Evolutionary conservation across 2,797 vertebrate genomes (phyloP), one percentile per base, ranked within the genome.

Genomic region (Halcyon badia): DNA sequence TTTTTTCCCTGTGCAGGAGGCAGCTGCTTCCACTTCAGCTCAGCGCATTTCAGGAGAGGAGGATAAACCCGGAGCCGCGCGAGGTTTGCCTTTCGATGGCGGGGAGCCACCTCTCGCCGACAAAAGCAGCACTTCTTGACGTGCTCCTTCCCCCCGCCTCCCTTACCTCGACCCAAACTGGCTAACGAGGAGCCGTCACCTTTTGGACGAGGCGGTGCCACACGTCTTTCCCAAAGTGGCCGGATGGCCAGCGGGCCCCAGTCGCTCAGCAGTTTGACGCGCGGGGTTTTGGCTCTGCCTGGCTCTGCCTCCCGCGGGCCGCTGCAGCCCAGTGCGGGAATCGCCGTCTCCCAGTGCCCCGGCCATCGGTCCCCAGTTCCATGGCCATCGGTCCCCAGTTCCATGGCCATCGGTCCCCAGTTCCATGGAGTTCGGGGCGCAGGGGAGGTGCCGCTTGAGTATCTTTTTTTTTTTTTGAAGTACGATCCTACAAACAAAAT

Each of bases 21-120:
- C 98, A 99, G 98, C 98, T 98, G 98, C 98, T 98, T 98, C 98
- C 98, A 98, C 98, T 98, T 98, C 96, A 98, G 97, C 98, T 90
- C 44, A 97, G 97, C 96, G 95, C 97, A 97, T 98, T 98, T 98
- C 83, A 97, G 70, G 97, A 81, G 94, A 66, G 2, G 78, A 91
- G 96, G 86, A 92, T 54, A 13, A 87, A 84, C 75, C 4, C 37
- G 86, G 66, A 93, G 73, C 80, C 33, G 61, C 14, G 58, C 54
- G 68, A 66, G 49, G 91, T 62, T 94, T 30, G 87, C 42, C 5
- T 7, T 4, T 31, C 37, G 91, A 33, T 91, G 65, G 68, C 92
- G 52, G 92, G 87, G 94, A 96, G 87, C 62, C 49, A 35, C 80
- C 84, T 96, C 76, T n/a, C 21, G 2, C 35, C 28, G 49, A 62